phyloP scores from a whole-genome alignment of 2,888 invertebrate genomes.

The Dorcus hopei region DNA sequence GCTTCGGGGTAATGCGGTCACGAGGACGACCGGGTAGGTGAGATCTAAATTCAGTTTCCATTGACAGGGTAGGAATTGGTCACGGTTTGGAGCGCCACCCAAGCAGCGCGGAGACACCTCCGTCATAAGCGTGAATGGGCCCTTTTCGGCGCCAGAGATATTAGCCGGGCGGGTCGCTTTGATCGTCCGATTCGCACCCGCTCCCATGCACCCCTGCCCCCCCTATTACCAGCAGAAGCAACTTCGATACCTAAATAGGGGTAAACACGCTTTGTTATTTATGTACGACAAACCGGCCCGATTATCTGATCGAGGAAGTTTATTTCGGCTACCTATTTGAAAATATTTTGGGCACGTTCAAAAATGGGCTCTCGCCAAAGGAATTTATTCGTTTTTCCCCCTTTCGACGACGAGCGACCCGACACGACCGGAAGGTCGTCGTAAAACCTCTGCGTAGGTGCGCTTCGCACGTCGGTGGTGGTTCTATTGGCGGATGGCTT shows the following conservation, averaged over 20 bases:
- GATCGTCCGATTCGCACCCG: constrained; percentile 40
- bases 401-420: too few relatives aligned
- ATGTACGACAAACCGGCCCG: background rate
- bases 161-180: constrained; percentile 40
- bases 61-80: constrained; percentile 21
- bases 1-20: background rate
- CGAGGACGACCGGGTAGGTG: background rate
- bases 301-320: background rate
- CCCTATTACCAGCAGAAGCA: background rate
- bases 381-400: too few relatives aligned
- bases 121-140: constrained; percentile 42
- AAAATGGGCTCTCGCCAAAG: too few relatives aligned
- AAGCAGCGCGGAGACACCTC: constrained; percentile 42
- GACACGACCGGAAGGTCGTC: background rate
- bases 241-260: background rate
- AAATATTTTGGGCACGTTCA: too few relatives aligned
- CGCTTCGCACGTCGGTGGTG: background rate
- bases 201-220: constrained; percentile 20
- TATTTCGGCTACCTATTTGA: background rate
- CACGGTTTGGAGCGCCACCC: constrained; percentile 39
- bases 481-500: constrained; percentile 14
- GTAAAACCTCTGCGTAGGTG: background rate
- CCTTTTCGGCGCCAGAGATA: constrained; percentile 42
- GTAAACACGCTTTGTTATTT: background rate
- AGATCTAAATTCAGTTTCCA: constrained; percentile 16